A percentile compares a stretch with the other conserved stretches of the same genome.
Evolutionary conservation across 2,113 vertebrate genomes (phyloP).

Genomic region (Excalfactoria chinensis): DNA sequence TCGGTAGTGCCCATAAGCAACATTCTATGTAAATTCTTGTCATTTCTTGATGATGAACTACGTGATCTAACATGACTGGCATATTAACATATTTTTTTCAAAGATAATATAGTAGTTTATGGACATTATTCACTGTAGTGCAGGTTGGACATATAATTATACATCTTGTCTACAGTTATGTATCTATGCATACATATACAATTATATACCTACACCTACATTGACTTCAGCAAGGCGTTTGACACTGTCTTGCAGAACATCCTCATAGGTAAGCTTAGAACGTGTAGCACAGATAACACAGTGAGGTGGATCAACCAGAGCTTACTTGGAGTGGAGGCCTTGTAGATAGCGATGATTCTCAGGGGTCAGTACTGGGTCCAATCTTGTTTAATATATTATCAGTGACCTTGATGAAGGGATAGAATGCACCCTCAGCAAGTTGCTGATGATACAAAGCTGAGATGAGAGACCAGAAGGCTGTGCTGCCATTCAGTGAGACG

Average conservation of each 20-base stretch:
- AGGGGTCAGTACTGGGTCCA: background rate
- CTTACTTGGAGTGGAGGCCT: background rate
- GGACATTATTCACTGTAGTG: background rate
- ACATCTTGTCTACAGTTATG: background rate
- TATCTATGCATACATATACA: background rate
- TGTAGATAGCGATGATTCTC: background rate
- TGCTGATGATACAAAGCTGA: background rate
- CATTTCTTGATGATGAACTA: background rate
- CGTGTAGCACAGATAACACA: background rate
- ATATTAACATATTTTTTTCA: background rate
- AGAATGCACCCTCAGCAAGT: background rate
- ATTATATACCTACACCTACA: background rate
- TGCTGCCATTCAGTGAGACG: background rate
- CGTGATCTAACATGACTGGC: background rate
- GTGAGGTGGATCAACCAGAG: background rate
- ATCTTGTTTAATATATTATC: background rate
- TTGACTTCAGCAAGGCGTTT: background rate
- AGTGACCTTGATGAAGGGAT: background rate
- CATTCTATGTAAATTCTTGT: background rate
- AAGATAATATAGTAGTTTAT: background rate
- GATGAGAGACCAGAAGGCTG: background rate
- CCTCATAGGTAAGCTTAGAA: background rate
- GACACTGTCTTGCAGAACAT: background rate
- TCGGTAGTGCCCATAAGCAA: background rate
- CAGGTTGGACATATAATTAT: background rate